Evolutionary conservation across 2,113 vertebrate genomes (phyloP), one percentile per base, ranked within the genome.

Genomic region (Clarias gariepinus): DNA sequence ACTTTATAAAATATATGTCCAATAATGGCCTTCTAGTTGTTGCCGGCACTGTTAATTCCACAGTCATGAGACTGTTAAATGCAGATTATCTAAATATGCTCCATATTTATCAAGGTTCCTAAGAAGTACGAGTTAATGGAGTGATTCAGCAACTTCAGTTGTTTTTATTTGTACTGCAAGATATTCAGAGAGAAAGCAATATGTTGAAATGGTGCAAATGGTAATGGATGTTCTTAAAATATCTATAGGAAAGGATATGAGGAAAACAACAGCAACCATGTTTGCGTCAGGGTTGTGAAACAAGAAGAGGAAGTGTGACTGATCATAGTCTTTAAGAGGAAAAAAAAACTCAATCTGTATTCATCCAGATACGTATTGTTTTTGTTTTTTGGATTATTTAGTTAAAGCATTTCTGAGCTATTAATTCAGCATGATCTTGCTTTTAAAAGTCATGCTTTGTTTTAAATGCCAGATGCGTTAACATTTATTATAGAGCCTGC

Each of bases 371-470:
- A 79, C 19, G 0, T 12, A 63, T 30, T 61, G 23, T 30, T 61
- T 63, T 85, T 25, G 47, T 21, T 30, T 60, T 53, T 85, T 16
- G 19, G 58, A 66, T 28, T 78, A 52, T 74, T 78, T 33, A 52
- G 16, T 66, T 33, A 63, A 64, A 33, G 82, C 61, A 18, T 63
- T 76, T 4, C 36, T 53, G 33, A n/a, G 68, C n/a, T 69, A 73
- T 36, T n/a, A 84, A 61, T 23, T 25, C 69, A 63, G 23, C 33
- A 61, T 73, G 9, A 60, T 30, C 8, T 25, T 66, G 41, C 47
- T 33, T 64, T 63, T 85, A 77, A 63, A 85, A 79, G 77, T 60
- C 53, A 12, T 79, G 53, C 28, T 55, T 53, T 16, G n/a, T 57
- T 81, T 80, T 23, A 36, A 61, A 81, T 15, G 78, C 4, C 57